phyloP scores from a whole-genome alignment of 2,888 invertebrate genomes.

The Monochamus alternatus region DNA sequence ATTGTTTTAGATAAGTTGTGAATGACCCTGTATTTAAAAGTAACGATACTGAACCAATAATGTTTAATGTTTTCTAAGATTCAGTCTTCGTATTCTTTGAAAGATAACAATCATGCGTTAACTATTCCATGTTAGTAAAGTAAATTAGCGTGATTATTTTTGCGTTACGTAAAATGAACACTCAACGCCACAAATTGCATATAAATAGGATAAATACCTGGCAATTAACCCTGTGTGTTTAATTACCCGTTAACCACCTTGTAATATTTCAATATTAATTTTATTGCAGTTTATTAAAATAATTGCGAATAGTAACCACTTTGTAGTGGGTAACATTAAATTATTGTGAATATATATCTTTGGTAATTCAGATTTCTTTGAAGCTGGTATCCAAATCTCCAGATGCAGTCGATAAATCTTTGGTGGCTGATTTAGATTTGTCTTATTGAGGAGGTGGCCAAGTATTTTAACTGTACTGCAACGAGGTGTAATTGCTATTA shows the following conservation, averaged over 20 bases:
- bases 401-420: conserved; percentile 51
- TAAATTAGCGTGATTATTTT: conserved; percentile 16
- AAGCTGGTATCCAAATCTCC: conserved; percentile 51
- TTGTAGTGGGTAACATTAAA: conserved; percentile 47
- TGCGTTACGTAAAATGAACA: conserved; percentile 22
- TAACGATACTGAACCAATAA: no score
- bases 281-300: conserved; percentile 43
- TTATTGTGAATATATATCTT: conserved; percentile 49
- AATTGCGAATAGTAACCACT: conserved; percentile 37
- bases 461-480: conserved; percentile 46
- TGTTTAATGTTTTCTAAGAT: no score
- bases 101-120: background rate
- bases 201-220: conserved; percentile 28
- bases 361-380: conserved; percentile 55
- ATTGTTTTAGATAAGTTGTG: no score
- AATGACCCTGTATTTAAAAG: no score
- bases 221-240: conserved; percentile 43
- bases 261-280: conserved; percentile 48
- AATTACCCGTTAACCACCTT: conserved; percentile 43
- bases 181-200: conserved; percentile 22
- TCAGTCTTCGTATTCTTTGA: background rate
- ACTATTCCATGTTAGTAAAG: conserved; percentile 20
- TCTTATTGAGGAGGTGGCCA: conserved; percentile 55
- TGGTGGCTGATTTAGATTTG: conserved; percentile 42
- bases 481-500: conserved; percentile 45